Base-by-base conservation (phyloP, 2,888 invertebrate genomes). In the Drosophila paucipuncta region DNA sequence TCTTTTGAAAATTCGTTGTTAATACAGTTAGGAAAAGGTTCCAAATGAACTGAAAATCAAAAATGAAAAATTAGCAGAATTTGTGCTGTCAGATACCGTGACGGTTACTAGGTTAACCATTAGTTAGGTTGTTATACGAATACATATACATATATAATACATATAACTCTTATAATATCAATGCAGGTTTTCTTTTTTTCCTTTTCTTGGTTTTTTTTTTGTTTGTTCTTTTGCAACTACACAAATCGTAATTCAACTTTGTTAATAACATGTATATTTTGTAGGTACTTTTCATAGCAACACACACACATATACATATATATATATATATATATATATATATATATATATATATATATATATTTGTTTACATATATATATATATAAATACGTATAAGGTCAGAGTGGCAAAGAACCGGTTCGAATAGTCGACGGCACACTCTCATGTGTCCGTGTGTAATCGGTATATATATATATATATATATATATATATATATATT, bases 391-490 rank as follows among this genome's bases (percentile, higher is more conserved):
- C 63, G 49, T 73, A 59, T 65, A 55, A 65, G 72, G 64, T 72
- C 55, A 82, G 83, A 80, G 69, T 70, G 70, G 70, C 54, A 72
- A 73, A 80, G 69, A 82, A 71, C 68, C 82, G 66, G 55, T 79
- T 79, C 63, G 47, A 70, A 86, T 74, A 88, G 70, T n/a, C 39
- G 31, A 47, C 30, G 58, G 31, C 54, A 59, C 52, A 64, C 59
- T 31, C 35, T 16, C 57, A n/a, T 41, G 31, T 33, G 54, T 53
- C 67, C 66, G 68, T 22, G 13, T 35, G 35, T 28, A 4, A 49
- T 39, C n/a, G 5, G 11, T 39, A 22, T 55, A 49, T 22, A 54
- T 9, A 22, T 25, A 35, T 59, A 59, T 62, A 43, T 74, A 66
- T 69, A 66, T 62, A 39, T 64, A 63, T 75, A 22, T 53, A 54